A percentile compares a stretch with the other conserved stretches of the same genome.
Conservation (phyloP, 2,113 vertebrate species). For the Psophia crepitans region DNA sequence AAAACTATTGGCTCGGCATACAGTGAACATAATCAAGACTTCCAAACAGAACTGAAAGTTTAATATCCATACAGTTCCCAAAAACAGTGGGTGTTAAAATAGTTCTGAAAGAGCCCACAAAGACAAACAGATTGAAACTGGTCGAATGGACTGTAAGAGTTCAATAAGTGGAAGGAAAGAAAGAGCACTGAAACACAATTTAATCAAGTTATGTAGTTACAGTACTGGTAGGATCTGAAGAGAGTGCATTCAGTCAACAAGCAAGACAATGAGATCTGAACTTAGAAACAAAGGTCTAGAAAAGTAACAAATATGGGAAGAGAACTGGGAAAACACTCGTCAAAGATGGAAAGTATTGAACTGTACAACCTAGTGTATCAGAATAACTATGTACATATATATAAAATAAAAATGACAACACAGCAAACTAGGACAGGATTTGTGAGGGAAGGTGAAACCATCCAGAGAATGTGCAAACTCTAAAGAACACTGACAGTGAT, state of each 20-base stretch:
- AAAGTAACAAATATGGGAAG: background rate
- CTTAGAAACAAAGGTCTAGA: background rate
- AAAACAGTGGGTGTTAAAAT: background rate
- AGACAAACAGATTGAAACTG: conserved; percentile 18
- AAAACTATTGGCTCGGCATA: background rate
- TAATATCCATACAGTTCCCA: background rate
- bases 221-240: background rate
- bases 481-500: background rate
- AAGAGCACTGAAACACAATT: background rate
- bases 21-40: background rate
- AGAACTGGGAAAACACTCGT: background rate
- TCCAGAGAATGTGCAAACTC: background rate
- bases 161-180: background rate
- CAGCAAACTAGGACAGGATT: background rate
- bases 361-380: accelerated
- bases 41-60: background rate
- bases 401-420: background rate
- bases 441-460: background rate
- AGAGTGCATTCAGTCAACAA: background rate
- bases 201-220: background rate
- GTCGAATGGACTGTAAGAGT: background rate
- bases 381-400: accelerated
- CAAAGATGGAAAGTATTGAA: background rate
- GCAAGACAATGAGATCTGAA: background rate
- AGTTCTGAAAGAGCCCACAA: background rate